These are phyloP conservation scores for Sphaerodactylus townsendi DNA, from an alignment of 2,113 vertebrate genomes.

Conservation along the genomic window DNA sequence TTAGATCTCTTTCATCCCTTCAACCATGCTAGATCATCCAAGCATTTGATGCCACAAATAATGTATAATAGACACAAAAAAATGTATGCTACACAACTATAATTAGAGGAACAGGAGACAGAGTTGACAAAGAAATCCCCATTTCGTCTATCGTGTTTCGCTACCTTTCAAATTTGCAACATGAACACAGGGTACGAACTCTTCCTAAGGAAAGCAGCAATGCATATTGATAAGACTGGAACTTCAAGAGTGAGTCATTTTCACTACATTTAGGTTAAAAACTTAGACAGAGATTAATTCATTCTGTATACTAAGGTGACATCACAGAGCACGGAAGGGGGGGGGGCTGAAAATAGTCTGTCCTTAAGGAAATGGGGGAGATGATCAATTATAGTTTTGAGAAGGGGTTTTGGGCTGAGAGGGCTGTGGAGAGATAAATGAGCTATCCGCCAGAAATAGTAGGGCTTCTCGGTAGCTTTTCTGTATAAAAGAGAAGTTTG, in stretches of 20 bases:
- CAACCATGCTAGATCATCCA: too few relatives aligned
- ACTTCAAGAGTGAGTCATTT: neutral
- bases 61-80: too few relatives aligned
- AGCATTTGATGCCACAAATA: too few relatives aligned
- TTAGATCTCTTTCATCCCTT: too few relatives aligned
- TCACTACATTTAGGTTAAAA: neutral
- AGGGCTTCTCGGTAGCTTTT: neutral
- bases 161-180: too few relatives aligned
- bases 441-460: neutral
- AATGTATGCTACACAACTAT: too few relatives aligned
- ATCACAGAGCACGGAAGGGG: slow-evolving; percentile 5
- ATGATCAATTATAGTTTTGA: slow-evolving; percentile 5
- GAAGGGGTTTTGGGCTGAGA: neutral
- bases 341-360: neutral
- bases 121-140: too few relatives aligned
- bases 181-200: too few relatives aligned
- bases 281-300: slow-evolving; percentile 6
- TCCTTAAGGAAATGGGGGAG: neutral
- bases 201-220: too few relatives aligned
- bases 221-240: neutral
- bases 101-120: too few relatives aligned
- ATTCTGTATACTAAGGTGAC: neutral
- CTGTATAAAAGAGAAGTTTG: slow-evolving; percentile 1
- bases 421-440: neutral
- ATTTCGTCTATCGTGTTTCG: too few relatives aligned